Evolutionary conservation across 2,888 invertebrate species (phyloP).

Genomic region (Drosophila paramelanica): DNA sequence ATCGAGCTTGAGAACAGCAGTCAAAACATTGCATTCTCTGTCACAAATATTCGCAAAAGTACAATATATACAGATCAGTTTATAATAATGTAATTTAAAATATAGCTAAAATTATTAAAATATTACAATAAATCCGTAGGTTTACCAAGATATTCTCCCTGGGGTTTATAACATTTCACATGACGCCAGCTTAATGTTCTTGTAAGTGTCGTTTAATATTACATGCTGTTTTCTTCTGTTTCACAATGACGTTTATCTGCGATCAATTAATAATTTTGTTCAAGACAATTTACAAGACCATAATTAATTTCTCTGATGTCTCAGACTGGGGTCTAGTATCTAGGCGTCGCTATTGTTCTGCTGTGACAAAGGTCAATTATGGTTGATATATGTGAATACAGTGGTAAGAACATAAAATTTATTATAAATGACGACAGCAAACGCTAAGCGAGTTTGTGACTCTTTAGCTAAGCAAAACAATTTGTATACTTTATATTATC

Average conservation of each 20-base stretch:
- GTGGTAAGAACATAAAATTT: conserved; percentile 28
- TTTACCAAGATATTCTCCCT: not conserved
- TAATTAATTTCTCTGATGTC: conserved; percentile 57
- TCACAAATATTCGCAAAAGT: too few species aligned
- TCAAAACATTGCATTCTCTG: too few species aligned
- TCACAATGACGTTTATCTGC: conserved; percentile 55
- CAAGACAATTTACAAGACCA: conserved; percentile 74
- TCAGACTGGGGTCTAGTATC: conserved; percentile 24
- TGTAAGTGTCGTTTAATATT: conserved; percentile 55
- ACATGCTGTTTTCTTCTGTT: conserved; percentile 32
- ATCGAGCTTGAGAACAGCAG: not conserved
- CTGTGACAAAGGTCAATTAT: conserved; percentile 67
- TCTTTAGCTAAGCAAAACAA: conserved; percentile 10
- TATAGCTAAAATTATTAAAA: too few species aligned
- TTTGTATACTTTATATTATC: conserved; percentile 17
- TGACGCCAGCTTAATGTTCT: conserved; percentile 50
- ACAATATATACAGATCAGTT: too few species aligned
- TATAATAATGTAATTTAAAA: too few species aligned
- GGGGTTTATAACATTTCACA: not conserved
- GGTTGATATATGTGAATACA: conserved; percentile 37
- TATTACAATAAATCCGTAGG: too few species aligned
- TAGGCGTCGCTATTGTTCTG: conserved; percentile 45
- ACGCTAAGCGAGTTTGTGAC: conserved; percentile 22
- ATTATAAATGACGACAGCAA: conserved; percentile 19
- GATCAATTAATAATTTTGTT: conserved; percentile 66